Evolutionary conservation across 1,140 invertebrate species (phyloP).

Genomic region (Drosophila equinoxialis): DNA sequence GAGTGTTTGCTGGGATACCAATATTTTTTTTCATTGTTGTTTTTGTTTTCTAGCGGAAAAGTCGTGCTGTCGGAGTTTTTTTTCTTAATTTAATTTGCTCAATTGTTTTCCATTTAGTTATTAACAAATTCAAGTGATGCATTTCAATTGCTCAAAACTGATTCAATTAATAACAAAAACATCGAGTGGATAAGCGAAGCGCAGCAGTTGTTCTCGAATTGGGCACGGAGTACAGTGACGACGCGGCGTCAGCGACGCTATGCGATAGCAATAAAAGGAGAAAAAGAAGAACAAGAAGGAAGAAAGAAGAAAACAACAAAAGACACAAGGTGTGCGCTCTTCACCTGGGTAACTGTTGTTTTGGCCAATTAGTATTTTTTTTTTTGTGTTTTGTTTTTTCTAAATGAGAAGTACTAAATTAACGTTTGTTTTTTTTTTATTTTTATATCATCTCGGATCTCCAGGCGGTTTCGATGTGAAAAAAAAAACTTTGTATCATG

Average conservation of each 20-base stretch:
- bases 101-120: conserved; percentile 53
- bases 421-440: conserved; percentile 20
- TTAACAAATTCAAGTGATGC: conserved; percentile 26
- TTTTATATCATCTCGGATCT: conserved; percentile 16
- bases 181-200: not conserved
- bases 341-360: conserved; percentile 21
- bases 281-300: conserved; percentile 16
- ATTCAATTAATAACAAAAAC: not conserved
- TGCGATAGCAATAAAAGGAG: conserved; percentile 60
- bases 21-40: conserved; percentile 46
- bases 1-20: too few relatives aligned
- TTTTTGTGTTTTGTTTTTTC: conserved; percentile 10
- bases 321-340: conserved; percentile 23
- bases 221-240: conserved; percentile 39
- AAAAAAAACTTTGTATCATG: not conserved
- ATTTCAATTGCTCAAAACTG: conserved; percentile 30
- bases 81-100: conserved; percentile 60
- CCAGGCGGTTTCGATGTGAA: conserved; percentile 26
- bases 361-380: conserved; percentile 22
- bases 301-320: conserved; percentile 35
- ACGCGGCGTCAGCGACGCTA: conserved; percentile 67
- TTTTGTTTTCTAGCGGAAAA: conserved; percentile 47
- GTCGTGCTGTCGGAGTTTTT: conserved; percentile 37
- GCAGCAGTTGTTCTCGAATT: not conserved
- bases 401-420: conserved; percentile 32